These are phyloP conservation scores for Lagria hirta DNA, from an alignment of 2,888 invertebrate species.

Conservation along the genomic window DNA sequence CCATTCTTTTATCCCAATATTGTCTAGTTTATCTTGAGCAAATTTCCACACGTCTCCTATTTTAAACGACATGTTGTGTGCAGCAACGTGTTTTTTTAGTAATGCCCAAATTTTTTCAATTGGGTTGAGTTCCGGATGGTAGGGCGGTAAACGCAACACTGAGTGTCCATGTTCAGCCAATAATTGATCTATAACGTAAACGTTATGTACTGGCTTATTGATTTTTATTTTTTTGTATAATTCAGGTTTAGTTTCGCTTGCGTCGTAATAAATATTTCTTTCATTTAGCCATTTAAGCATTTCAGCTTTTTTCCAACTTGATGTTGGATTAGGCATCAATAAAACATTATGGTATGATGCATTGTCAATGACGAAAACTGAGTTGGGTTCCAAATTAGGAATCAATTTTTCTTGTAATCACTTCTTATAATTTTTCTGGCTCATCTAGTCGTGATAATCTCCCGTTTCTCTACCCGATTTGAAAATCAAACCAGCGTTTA, in stretches of 20 bases:
- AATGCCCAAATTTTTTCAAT: constrained; percentile 40
- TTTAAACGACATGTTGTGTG: constrained; percentile 21
- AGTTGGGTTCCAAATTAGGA: background rate
- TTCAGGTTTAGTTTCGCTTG: constrained; percentile 3
- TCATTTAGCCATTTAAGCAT: constrained; percentile 21
- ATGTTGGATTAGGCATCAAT: too few relatives aligned
- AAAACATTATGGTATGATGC: too few relatives aligned
- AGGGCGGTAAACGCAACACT: constrained; percentile 43
- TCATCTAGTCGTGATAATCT: background rate
- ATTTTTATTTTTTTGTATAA: constrained; percentile 2
- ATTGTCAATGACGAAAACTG: background rate
- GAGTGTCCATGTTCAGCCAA: constrained; percentile 24
- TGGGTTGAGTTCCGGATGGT: constrained; percentile 43
- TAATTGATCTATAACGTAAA: constrained; percentile 24
- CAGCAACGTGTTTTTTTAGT: constrained; percentile 27
- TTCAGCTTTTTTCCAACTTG: constrained; percentile 23
- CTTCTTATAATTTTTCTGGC: background rate
- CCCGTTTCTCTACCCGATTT: background rate
- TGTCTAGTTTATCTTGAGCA: constrained; percentile 8
- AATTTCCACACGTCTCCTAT: constrained; percentile 5
- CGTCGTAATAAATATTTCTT: background rate
- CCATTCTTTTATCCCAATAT: constrained; percentile 6
- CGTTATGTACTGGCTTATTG: constrained; percentile 14
- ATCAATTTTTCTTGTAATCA: background rate
- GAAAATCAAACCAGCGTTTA: background rate